Conservation (phyloP, 1,140 invertebrate species). For the Diorhabda elongata region DNA sequence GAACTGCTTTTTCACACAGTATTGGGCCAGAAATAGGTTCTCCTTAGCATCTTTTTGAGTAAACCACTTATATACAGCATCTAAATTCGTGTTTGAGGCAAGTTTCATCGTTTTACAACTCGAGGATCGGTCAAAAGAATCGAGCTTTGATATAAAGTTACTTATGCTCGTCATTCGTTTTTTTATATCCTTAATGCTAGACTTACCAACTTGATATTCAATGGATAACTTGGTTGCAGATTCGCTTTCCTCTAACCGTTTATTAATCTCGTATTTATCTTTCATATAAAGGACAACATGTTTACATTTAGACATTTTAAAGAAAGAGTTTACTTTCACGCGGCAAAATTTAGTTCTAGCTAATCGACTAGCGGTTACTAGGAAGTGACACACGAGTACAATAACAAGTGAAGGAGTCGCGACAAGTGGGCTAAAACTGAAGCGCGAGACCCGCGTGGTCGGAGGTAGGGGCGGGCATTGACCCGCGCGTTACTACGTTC, state of each 20-base stretch:
- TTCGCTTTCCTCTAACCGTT: too few species aligned
- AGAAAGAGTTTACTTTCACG: not conserved
- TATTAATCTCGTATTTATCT: too few species aligned
- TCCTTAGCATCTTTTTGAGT: slow-evolving; percentile 25
- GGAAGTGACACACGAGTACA: slow-evolving; percentile 4
- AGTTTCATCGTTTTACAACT: not conserved
- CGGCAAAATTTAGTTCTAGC: not conserved
- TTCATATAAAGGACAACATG: too few species aligned
- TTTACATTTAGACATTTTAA: too few species aligned
- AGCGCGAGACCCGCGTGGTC: too few species aligned
- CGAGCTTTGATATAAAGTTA: not conserved
- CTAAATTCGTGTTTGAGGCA: not conserved
- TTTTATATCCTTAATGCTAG: too few species aligned
- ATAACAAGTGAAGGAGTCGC: not conserved
- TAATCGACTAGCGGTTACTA: not conserved
- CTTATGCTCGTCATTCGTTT: not conserved
- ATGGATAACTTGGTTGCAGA: too few species aligned
- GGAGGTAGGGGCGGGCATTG: too few species aligned
- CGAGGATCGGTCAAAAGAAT: not conserved
- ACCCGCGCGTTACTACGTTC: not conserved
- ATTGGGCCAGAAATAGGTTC: slow-evolving; percentile 26
- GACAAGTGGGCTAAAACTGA: not conserved
- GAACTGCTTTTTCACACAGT: slow-evolving; percentile 19
- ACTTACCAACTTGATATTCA: too few species aligned
- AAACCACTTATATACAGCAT: slow-evolving; percentile 26